These are phyloP conservation scores for Anodontia alba DNA, from an alignment of 2,888 invertebrate species.

Conservation along the genomic window DNA sequence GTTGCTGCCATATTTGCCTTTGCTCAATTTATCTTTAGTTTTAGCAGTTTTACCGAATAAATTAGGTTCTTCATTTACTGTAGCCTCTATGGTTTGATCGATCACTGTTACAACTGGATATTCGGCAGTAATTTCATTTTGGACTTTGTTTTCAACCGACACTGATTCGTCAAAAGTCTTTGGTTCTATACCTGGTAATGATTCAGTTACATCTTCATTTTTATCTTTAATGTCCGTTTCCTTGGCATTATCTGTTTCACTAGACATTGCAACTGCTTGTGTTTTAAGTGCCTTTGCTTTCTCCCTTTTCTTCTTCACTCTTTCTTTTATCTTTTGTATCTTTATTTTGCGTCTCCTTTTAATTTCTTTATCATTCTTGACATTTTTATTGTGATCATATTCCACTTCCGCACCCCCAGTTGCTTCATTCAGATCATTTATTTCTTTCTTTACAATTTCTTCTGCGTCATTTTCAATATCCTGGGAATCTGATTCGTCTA, in stretches of 20 bases:
- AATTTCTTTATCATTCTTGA: neutral
- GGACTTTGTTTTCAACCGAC: no score
- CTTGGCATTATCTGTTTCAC: no score
- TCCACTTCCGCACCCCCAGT: neutral
- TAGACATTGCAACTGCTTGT: neutral
- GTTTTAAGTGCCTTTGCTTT: neutral
- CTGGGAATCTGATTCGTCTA: neutral
- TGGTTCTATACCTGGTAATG: no score
- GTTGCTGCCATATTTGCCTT: neutral
- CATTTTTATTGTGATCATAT: neutral
- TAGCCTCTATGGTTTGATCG: no score
- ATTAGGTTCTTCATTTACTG: no score
- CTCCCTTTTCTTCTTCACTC: neutral
- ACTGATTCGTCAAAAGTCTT: no score
- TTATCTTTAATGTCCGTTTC: no score
- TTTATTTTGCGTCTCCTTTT: neutral
- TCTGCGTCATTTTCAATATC: neutral
- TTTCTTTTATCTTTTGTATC: neutral
- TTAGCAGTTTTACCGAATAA: no score
- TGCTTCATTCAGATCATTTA: neutral
- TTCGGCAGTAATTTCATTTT: no score
- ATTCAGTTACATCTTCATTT: no score
- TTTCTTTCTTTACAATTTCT: neutral
- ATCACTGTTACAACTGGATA: no score
- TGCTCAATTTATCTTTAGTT: no score